Percentiles rank a stretch among this genome's conserved stretches.
phyloP scores from a whole-genome alignment of 2,888 invertebrate species.

The Euclidia mi region DNA sequence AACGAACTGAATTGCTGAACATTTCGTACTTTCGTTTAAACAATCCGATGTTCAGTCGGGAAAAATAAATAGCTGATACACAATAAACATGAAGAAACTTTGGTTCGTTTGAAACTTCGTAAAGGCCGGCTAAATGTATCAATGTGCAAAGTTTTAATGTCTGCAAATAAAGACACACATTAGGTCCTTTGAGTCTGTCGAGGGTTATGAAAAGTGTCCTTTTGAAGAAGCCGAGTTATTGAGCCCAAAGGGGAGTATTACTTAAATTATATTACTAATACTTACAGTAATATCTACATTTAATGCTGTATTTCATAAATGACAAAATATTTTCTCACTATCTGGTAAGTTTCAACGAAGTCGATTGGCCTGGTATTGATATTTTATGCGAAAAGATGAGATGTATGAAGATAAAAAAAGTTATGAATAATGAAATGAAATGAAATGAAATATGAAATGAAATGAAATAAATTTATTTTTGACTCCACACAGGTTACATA shows the following conservation, averaged over 20 bases:
- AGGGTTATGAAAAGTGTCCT: slow-evolving; percentile 4
- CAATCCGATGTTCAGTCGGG: slow-evolving; percentile 11
- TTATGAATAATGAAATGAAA: too few relatives aligned
- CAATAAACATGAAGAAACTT: slow-evolving; percentile 18
- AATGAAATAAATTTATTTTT: too few relatives aligned
- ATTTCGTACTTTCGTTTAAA: slow-evolving; percentile 9
- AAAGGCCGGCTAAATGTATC: slow-evolving; percentile 9
- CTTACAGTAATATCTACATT: too few relatives aligned
- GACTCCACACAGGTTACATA: too few relatives aligned
- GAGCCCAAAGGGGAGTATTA: not conserved
- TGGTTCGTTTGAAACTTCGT: slow-evolving; percentile 7
- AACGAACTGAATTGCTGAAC: not conserved
- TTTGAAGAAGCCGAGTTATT: not conserved
- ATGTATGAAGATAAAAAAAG: too few relatives aligned
- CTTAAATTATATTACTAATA: too few relatives aligned
- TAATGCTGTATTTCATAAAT: too few relatives aligned
- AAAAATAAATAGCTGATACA: slow-evolving; percentile 28
- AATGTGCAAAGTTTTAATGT: slow-evolving; percentile 12
- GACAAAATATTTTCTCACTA: too few relatives aligned
- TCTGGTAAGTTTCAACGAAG: too few relatives aligned
- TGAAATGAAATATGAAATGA: too few relatives aligned
- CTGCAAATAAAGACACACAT: slow-evolving; percentile 12
- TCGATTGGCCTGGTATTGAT: too few relatives aligned
- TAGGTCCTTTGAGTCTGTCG: slow-evolving; percentile 11
- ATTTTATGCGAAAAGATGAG: too few relatives aligned